Percentiles rank a stretch among this genome's conserved stretches.
Evolutionary conservation across 2,113 vertebrate genomes (phyloP).

Genomic region (Melanerpes formicivorus): DNA sequence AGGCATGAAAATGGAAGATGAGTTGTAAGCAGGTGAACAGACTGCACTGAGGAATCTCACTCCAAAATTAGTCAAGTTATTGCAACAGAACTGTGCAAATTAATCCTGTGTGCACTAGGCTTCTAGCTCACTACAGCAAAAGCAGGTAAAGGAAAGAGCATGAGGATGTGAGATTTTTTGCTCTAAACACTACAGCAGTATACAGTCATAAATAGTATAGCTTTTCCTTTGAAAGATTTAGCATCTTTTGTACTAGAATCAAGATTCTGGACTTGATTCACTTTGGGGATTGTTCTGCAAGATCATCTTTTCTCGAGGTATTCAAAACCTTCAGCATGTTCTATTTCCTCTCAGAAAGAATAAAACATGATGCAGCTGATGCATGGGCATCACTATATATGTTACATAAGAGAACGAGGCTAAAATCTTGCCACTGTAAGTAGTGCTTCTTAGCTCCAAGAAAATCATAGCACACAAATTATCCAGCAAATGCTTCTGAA

Average conservation of each 20-base stretch:
- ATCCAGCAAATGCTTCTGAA: not conserved
- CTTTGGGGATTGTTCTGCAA: not conserved
- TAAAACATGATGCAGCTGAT: not conserved
- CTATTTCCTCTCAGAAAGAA: not conserved
- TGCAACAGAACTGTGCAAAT: not conserved
- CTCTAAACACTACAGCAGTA: not conserved
- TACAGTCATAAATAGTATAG: not conserved
- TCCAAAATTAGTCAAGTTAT: not conserved
- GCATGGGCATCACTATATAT: not conserved
- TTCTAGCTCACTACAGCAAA: not conserved
- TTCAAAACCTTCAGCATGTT: not conserved
- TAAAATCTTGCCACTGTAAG: not conserved
- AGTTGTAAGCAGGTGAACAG: not conserved
- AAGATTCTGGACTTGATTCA: not conserved
- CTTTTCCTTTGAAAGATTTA: not conserved
- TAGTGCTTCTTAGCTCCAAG: not conserved
- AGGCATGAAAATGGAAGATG: not conserved
- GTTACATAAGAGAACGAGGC: not conserved
- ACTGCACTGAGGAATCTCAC: not conserved
- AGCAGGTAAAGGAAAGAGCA: not conserved
- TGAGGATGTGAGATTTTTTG: not conserved
- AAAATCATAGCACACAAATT: not conserved
- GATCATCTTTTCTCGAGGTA: not conserved
- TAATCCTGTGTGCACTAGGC: not conserved
- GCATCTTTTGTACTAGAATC: not conserved